A percentile compares a stretch with the other conserved stretches of the same genome.
Conservation (phyloP, 2,113 vertebrate genomes). For the cattle (Bos taurus) region DNA sequence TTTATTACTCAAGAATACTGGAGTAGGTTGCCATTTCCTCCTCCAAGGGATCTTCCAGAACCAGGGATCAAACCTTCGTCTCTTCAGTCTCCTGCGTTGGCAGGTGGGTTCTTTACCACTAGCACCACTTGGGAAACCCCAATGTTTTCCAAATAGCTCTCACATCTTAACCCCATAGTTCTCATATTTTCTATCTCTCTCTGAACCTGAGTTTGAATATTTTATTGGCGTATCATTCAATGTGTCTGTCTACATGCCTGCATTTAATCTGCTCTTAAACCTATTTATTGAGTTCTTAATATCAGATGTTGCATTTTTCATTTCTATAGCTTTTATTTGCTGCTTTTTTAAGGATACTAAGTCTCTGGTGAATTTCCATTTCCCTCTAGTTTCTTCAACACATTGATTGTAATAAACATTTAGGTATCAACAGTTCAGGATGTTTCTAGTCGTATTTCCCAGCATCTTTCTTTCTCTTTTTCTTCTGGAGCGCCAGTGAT, state of each 20-base stretch:
- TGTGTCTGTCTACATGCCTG: not conserved
- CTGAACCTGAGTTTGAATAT: not conserved
- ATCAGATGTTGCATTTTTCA: not conserved
- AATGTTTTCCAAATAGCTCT: not conserved
- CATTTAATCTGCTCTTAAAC: not conserved
- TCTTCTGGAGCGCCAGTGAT: not conserved
- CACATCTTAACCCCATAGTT: not conserved
- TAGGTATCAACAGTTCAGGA: not conserved
- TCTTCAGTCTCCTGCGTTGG: not conserved
- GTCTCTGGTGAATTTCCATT: not conserved
- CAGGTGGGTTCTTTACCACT: not conserved
- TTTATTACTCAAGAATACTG: not conserved
- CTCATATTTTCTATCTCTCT: not conserved
- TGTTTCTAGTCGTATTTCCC: not conserved
- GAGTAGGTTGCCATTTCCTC: not conserved
- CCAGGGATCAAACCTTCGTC: not conserved
- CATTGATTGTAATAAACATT: not conserved
- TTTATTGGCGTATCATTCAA: not conserved
- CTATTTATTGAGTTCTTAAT: not conserved
- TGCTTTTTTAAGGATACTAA: not conserved
- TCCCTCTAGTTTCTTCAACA: not conserved
- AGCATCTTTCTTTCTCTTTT: not conserved
- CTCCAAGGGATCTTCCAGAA: not conserved
- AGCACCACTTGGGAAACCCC: not conserved
- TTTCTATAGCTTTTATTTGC: not conserved